Percentiles rank a stretch among this genome's conserved stretches.
Conservation (phyloP, 2,797 vertebrate species). For the Cercopithecus petaurista region DNA sequence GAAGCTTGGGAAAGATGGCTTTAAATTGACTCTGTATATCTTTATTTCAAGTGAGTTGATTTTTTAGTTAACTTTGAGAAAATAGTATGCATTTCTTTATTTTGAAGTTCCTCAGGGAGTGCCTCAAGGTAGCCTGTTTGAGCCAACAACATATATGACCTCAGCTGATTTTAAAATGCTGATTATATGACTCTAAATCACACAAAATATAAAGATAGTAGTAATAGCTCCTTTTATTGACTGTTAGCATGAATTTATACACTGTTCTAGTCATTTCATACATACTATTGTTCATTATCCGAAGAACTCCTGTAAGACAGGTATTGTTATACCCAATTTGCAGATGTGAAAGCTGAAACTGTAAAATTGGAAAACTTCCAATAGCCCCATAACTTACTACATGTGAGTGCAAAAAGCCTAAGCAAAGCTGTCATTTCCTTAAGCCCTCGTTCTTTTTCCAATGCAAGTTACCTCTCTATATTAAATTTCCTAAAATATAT, state of each 20-base stretch:
- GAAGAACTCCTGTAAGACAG: background rate
- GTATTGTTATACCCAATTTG: background rate
- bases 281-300: background rate
- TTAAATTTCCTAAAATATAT: constrained; percentile 7
- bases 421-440: background rate
- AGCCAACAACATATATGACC: background rate
- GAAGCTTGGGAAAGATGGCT: background rate
- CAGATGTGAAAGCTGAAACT: background rate
- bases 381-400: background rate
- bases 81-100: background rate
- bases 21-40: background rate
- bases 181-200: background rate
- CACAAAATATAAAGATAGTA: constrained; percentile 10
- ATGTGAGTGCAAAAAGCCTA: background rate
- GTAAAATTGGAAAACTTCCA: background rate
- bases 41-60: background rate
- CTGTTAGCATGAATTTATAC: background rate
- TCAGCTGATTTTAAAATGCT: constrained; percentile 42
- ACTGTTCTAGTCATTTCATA: background rate
- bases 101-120: constrained; percentile 1
- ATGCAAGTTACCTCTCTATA: background rate
- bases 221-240: background rate
- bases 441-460: background rate
- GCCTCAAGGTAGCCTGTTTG: background rate
- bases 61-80: constrained; percentile 4